Evolutionary conservation across 2,113 vertebrate species (phyloP), one percentile per base, ranked within the genome.

Genomic region (Percopsis transmontana): DNA sequence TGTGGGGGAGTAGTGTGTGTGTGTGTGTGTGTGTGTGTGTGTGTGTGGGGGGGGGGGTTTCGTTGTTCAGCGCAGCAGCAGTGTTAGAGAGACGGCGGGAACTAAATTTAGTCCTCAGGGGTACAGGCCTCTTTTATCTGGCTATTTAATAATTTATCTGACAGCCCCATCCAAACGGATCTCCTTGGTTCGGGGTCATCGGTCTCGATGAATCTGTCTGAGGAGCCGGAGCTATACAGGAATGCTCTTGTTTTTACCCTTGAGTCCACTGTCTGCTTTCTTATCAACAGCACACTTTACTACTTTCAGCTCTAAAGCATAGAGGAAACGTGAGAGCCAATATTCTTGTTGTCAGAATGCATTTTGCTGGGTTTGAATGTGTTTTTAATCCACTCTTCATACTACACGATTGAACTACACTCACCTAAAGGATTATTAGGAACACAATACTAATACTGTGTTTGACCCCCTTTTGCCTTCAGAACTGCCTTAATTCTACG

Each of bases 91-190:
- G 54, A 54, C 62, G 51, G 70, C 47, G 55, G 51, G 0, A 45
- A 75, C 83, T 86, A 89, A 85, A 90, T 87, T 83, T 87, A 87
- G 85, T 54, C 20, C 48, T 72, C n/a, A 56, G 44, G 55, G 38
- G 51, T 72, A 75, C 55, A 69, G 58, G 68, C 18, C 10, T 74
- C 60, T 82, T 84, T 81, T 79, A 82, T 88, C 78, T 81, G 67
- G 48, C 51, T 38, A 53, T 74, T 88, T 74, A 72, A 86, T 89
- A 77, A 90, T 89, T 87, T 61, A 91, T 81, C 39, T 15, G 59
- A 79, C 82, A 64, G 64, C 62, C 79, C 68, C 62, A 42, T 76
- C 71, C 59, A 63, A 68, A 61, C 66, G 69, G 70, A 64, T 76
- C 66, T 76, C 55, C 70, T 66, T 47, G 63, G 68, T 57, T 21